Percentiles rank a stretch among this genome's conserved stretches.
Evolutionary conservation across 2,797 vertebrate genomes (phyloP).

Genomic region (Benthosema pterotum): DNA sequence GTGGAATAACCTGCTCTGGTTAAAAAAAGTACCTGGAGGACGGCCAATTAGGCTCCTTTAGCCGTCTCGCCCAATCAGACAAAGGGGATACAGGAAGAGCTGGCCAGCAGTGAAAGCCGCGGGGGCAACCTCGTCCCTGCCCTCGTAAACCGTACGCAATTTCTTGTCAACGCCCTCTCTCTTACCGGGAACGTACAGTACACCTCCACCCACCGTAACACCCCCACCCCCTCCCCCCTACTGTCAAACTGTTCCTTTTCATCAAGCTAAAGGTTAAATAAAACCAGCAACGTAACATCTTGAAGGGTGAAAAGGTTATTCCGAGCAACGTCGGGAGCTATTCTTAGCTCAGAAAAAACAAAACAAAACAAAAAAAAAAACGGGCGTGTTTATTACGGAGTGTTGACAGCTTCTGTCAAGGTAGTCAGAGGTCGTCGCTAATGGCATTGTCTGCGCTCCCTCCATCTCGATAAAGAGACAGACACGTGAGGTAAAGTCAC

Average conservation of each 20-base stretch:
- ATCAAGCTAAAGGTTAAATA: neutral
- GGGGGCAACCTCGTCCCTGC: constrained; percentile 14
- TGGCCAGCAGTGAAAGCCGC: constrained; percentile 33
- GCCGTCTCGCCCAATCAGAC: constrained; percentile 22
- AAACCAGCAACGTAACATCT: neutral
- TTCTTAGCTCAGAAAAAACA: constrained; percentile 27
- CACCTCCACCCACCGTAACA: constrained; percentile 5
- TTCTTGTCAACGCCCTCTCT: neutral
- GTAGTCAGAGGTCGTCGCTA: constrained; percentile 11
- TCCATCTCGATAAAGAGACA: constrained; percentile 24
- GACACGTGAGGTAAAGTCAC: constrained; percentile 33
- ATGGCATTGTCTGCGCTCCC: constrained; percentile 11
- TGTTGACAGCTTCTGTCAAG: constrained; percentile 47
- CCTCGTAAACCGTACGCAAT: neutral
- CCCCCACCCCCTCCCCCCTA: too few relatives aligned
- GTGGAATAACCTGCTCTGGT: constrained; percentile 60
- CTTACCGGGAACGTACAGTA: neutral
- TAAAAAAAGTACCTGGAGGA: constrained; percentile 76
- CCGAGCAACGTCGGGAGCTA: constrained; percentile 7
- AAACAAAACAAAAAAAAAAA: too few relatives aligned
- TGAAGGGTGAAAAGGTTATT: constrained; percentile 5
- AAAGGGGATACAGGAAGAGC: constrained; percentile 27
- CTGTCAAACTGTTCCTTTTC: neutral
- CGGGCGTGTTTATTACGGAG: constrained; percentile 29
- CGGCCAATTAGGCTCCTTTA: constrained; percentile 47